Base-by-base conservation (phyloP, 2,113 vertebrate genomes). In the Dolichotis patagonum region DNA sequence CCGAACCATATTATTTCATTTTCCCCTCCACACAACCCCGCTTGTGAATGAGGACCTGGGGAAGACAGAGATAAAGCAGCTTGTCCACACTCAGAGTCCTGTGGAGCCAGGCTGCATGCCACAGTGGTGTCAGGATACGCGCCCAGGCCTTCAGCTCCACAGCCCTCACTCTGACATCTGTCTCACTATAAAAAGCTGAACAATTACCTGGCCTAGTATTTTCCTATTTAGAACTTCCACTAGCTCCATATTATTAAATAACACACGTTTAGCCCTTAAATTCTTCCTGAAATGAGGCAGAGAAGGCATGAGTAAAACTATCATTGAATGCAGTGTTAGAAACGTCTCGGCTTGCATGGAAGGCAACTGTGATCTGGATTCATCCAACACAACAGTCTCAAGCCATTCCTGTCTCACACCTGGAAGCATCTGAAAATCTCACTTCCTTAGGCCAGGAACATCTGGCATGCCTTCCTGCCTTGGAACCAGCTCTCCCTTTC, bases 261-360 rank as follows among this genome's bases (percentile, higher is more conserved):
- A 82, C 2, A 88, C 46, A 71, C n/a, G n/a, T 85, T 67, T 62
- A 46, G 30, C 13, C 73, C 32, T 91, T 88, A 77, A 73, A 95
- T 91, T 46, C 67, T 71, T 88, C 85, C 73, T 85, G 65, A 88
- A 88, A 85, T n/a, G 90, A 81, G 56, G 41, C 49, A 69, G 67
- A 87, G 22, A 52, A 54, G 28, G 30, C 62, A 65, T 54, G 41
- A 73, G 35, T 63, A 35, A 54, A 87, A 65, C 67, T 90, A 13
- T 56, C 56, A 67, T 7, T 13, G 41, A 77, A 77, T 20, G 56
- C 1, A 80, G n/a, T 46, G 11, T 69, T 75, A 2, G 9, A 69
- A 24, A 85, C 41, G 12, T 75, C 46, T 65, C 46, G 8, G 78
- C 38, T 77, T 52, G 43, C 28, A 0, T 2, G 8, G 26, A 90